Base-by-base conservation (phyloP, 2,113 vertebrate genomes). In the Madoqua kirkii region DNA sequence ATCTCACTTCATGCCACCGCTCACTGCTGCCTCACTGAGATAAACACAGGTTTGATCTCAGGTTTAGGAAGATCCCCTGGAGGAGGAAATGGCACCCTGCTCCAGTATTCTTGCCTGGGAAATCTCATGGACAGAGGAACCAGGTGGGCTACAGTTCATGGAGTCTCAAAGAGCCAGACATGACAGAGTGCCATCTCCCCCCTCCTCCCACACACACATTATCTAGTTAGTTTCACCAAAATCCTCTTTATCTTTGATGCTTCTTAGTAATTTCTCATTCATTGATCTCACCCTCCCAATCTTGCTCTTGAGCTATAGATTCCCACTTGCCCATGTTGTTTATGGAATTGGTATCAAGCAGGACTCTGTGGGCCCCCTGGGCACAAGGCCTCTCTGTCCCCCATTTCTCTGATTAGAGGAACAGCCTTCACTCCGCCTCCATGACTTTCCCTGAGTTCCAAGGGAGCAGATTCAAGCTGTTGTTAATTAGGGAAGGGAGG, bases 191-290 rank as follows among this genome's bases (percentile, higher is more conserved):
- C 33, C 60, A 62, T 29, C 27, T 31, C 29, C 59, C 6, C 31
- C 33, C 16, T 0, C 4, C 33, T 0, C 9, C 16, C 33, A 0
- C 19, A 4, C 0, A 3, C 64, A 67, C 8, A 40, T 40, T 71
- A 71, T 71, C n/a, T 71, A 71, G n/a, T 71, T 71, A 11, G n/a
- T 71, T 71, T 71, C n/a, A 71, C 52, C 36, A 78, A 40, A 57
- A 23, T 43, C 67, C 52, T 36, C 19, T 27, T 76, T 43, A 57
- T 40, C 52, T 40, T 13, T 76, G 54, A 76, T 76, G 27, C 43
- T 57, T 76, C 27, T 79, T 48, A 78, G 43, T 78, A 79, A 79
- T 79, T 79, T 79, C 45, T 48, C 45, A 79, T 48, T 40, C 29
- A 45, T 25, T 33, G 54, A 76, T 13, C n/a, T 4, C 7, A 78